These are phyloP conservation scores for Myodes glareolus DNA, from an alignment of 2,113 vertebrate genomes.

Conservation along the genomic window DNA sequence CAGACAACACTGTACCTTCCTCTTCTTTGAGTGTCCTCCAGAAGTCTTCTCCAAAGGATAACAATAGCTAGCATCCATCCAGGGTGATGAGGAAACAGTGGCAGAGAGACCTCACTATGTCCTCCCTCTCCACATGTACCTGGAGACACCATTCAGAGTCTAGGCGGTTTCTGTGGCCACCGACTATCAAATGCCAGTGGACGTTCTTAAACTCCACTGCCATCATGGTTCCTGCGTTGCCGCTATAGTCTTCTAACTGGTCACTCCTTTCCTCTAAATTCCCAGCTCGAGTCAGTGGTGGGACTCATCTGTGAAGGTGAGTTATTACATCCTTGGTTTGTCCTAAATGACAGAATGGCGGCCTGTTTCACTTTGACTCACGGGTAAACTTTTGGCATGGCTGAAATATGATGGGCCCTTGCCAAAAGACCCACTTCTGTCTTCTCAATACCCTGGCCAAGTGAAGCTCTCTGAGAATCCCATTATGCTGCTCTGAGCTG, in stretches of 20 bases:
- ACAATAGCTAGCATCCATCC: not conserved
- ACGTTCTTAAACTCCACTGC: not conserved
- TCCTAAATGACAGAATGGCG: not conserved
- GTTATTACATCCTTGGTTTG: not conserved
- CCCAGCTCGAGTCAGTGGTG: not conserved
- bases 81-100: not conserved
- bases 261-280: not conserved
- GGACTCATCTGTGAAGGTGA: not conserved
- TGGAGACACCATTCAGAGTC: not conserved
- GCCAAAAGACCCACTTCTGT: not conserved
- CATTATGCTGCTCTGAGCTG: not conserved
- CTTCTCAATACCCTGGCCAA: not conserved
- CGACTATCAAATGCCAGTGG: not conserved
- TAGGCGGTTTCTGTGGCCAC: not conserved
- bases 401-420: not conserved
- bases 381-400: not conserved
- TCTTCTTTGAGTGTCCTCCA: not conserved
- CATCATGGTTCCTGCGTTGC: not conserved
- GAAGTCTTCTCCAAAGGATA: not conserved
- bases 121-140: not conserved
- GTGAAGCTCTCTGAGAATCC: not conserved
- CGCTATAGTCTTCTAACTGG: not conserved
- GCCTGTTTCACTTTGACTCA: not conserved
- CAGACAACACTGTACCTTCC: not conserved
- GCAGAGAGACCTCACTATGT: not conserved